Conservation (phyloP, 1,140 invertebrate species). For the Samia ricini region DNA sequence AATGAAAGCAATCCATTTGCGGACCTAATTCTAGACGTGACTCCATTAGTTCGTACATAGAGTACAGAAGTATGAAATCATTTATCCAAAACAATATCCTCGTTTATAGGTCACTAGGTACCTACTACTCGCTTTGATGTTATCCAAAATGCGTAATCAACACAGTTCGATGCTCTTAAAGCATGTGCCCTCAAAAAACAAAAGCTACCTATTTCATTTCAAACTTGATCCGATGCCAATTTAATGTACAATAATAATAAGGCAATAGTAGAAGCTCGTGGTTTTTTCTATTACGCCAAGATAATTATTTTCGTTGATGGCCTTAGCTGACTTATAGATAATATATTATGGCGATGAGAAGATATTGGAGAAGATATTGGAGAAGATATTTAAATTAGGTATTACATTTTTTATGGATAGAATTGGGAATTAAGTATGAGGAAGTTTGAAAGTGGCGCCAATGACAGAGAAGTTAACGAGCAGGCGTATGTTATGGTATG, state of each 20-base stretch:
- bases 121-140: conserved; percentile 6
- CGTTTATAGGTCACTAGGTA: background rate
- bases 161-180: background rate
- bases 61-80: background rate
- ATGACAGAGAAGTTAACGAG: no score
- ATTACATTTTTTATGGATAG: no score
- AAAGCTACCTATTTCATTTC: background rate
- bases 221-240: background rate
- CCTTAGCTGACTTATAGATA: no score
- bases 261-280: no score
- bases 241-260: background rate
- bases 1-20: conserved; percentile 18
- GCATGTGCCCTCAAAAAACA: conserved; percentile 17
- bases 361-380: no score
- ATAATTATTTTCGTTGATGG: no score
- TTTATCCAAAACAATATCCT: conserved; percentile 1
- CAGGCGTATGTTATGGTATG: no score
- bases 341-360: no score
- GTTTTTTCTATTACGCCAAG: no score
- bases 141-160: background rate
- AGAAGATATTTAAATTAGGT: no score
- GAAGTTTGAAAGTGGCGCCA: no score
- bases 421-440: no score
- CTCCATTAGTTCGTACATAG: conserved; percentile 1
- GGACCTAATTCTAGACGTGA: background rate